Evolutionary conservation across 2,113 vertebrate species (phyloP).

Genomic region (Mesocricetus auratus): DNA sequence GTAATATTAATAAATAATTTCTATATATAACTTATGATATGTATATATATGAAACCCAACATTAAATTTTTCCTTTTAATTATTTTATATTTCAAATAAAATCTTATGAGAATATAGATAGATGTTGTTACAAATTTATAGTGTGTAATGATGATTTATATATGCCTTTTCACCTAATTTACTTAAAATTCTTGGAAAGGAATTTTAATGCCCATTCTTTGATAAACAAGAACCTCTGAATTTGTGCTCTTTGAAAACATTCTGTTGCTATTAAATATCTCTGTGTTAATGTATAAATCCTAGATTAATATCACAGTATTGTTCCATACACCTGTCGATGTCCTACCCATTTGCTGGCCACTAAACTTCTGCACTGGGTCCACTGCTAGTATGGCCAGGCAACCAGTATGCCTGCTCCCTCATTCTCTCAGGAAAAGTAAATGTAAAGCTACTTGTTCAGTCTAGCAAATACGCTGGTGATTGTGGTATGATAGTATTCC

Average conservation of each 20-base stretch:
- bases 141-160: neutral
- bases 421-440: neutral
- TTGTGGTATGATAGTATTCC: neutral
- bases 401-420: no score
- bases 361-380: fast-evolving
- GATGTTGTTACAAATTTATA: neutral
- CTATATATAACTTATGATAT: neutral
- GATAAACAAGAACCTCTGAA: neutral
- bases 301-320: neutral
- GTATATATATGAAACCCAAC: neutral
- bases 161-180: neutral
- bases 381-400: fast-evolving
- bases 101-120: neutral
- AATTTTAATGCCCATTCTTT: neutral
- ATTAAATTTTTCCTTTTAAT: neutral
- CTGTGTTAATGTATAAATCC: neutral
- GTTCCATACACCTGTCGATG: neutral
- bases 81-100: neutral
- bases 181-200: neutral
- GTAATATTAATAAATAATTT: neutral
- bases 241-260: neutral
- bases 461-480: neutral
- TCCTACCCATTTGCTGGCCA: neutral
- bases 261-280: neutral
- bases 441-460: neutral